These are phyloP conservation scores for Lasiurus borealis DNA, from an alignment of 2,113 vertebrate species.

Conservation along the genomic window DNA sequence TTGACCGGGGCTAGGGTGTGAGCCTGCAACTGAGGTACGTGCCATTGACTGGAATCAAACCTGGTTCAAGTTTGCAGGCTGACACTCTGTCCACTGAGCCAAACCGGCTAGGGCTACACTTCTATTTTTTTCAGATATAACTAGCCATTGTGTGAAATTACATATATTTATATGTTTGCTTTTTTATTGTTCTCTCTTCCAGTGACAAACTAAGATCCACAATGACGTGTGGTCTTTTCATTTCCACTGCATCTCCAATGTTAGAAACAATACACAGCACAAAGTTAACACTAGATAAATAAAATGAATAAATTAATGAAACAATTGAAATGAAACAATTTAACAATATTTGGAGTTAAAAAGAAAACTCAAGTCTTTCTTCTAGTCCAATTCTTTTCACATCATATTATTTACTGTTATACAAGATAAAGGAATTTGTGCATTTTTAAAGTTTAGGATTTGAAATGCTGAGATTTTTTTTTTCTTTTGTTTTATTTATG, in stretches of 20 bases:
- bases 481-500: neutral
- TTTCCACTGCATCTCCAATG: neutral
- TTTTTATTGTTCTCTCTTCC: neutral
- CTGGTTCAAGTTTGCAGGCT: too few relatives aligned
- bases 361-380: neutral
- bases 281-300: neutral
- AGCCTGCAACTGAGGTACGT: too few relatives aligned
- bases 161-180: neutral
- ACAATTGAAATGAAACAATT: neutral
- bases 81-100: too few relatives aligned
- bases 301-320: neutral
- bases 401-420: neutral
- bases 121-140: neutral
- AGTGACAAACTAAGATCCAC: neutral
- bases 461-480: neutral
- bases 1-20: too few relatives aligned
- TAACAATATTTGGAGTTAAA: neutral
- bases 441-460: slow-evolving; percentile 28
- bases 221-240: neutral
- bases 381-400: neutral
- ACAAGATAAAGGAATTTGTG: neutral
- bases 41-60: too few relatives aligned
- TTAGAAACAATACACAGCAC: neutral
- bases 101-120: too few relatives aligned
- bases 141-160: neutral